Evolutionary conservation across 1,140 invertebrate genomes (phyloP).

Genomic region (Drosophila obscura): DNA sequence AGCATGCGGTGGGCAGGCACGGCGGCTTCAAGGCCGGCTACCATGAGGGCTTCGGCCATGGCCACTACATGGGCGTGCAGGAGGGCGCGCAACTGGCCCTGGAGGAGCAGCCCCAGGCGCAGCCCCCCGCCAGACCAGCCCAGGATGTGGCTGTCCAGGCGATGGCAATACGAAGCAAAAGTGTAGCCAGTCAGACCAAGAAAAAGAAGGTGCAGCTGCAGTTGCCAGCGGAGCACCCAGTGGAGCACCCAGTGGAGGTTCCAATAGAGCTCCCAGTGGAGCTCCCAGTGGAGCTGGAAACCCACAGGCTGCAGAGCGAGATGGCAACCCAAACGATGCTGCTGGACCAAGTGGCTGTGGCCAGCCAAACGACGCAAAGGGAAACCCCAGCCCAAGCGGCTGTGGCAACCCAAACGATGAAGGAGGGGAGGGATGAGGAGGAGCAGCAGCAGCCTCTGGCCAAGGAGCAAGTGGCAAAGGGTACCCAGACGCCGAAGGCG

Average conservation of each 20-base stretch:
- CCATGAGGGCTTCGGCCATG: constrained; percentile 60
- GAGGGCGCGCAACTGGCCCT: constrained; percentile 25
- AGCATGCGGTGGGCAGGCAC: constrained; percentile 52
- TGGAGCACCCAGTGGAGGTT: neutral
- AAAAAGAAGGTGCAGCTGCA: neutral
- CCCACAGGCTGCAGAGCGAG: too few relatives aligned
- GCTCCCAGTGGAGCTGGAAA: too few relatives aligned
- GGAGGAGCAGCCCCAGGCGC: constrained; percentile 8
- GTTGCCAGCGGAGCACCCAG: neutral
- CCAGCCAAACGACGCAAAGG: constrained; percentile 1
- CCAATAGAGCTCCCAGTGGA: too few relatives aligned
- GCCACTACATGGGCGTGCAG: constrained; percentile 65
- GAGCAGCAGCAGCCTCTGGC: neutral
- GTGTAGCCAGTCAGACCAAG: neutral
- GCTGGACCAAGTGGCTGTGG: too few relatives aligned
- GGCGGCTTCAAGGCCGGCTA: constrained; percentile 62
- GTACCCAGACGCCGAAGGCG: neutral
- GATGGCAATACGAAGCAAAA: neutral
- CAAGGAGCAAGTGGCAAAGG: too few relatives aligned
- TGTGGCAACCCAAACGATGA: neutral
- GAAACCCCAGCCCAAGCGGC: neutral
- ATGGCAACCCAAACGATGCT: too few relatives aligned
- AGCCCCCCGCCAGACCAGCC: neutral
- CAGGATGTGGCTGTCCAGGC: constrained; percentile 1
- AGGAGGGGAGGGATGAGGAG: neutral